Conservation (phyloP, 2,797 vertebrate genomes). For the Molossus molossus region DNA sequence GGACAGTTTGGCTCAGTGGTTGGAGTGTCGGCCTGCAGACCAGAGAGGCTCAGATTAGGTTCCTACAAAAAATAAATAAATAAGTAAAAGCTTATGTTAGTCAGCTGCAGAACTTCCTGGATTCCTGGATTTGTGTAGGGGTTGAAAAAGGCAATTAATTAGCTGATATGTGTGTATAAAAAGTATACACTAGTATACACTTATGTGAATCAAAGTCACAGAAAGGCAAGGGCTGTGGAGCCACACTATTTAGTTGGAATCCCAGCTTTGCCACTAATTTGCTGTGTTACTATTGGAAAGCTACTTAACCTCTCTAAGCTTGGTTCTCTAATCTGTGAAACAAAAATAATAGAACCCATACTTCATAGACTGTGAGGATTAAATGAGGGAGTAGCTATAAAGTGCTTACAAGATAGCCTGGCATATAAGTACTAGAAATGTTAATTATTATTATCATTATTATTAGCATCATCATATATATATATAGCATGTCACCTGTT, state of each 20-base stretch:
- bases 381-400: background rate
- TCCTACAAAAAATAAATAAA: too few species aligned
- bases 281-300: background rate
- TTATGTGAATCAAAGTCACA: fast-evolving
- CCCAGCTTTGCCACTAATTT: background rate
- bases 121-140: background rate
- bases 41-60: too few species aligned
- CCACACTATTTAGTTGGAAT: background rate
- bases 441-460: background rate
- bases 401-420: background rate
- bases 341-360: background rate
- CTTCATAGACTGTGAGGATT: background rate
- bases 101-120: background rate
- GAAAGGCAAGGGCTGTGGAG: background rate
- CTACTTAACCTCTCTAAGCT: background rate
- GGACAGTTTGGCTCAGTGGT: too few species aligned
- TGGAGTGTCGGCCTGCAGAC: too few species aligned
- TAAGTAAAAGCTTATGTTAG: background rate
- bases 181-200: background rate
- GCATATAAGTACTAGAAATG: background rate
- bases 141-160: background rate
- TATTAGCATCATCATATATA: background rate
- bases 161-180: background rate
- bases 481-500: background rate
- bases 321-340: background rate